Evolutionary conservation across 2,888 invertebrate genomes (phyloP), one percentile per base, ranked within the genome.

Genomic region (Caenorhabditis sp.): DNA sequence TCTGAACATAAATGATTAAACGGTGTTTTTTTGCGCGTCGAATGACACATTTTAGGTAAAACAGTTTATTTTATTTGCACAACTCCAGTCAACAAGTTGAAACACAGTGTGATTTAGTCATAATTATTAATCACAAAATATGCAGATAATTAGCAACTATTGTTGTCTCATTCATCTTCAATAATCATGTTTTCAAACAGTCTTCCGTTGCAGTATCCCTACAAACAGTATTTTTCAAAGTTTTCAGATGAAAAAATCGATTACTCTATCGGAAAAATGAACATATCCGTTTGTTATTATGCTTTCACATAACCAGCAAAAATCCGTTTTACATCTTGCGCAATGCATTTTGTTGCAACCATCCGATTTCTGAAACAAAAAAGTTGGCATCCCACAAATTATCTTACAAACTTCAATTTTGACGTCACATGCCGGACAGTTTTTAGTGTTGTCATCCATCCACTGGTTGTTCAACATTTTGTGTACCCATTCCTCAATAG

Each of bases 341-440:
- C 58, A 58, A 9, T 37, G 35, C 58, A 58, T 58, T 26, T 58
- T 58, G 35, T 58, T 58, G 58, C 58, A 58, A 9, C 58, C 58
- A 9, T 58, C 58, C 20, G 20, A 26, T 22, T 58, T 58, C 58
- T 58, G 37, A 37, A 58, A 11, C 1, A 32, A 32, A 18, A 18
- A 18, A 47, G n/a, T n/a, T n/a, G n/a, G n/a, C n/a, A n/a, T n/a
- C n/a, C n/a, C n/a, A n/a, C n/a, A n/a, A n/a, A n/a, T n/a, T n/a
- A n/a, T n/a, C n/a, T n/a, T n/a, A n/a, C n/a, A n/a, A n/a, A 58
- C 58, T 37, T 58, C 58, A 20, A 58, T 37, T 20, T n/a, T 18
- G 4, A 58, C 58, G 9, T 20, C 5, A 26, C 58, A 58, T 9
- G 20, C 26, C 18, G 58, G 58, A 37, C 58, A 58, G 1, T n/a